Percentiles rank a stretch among this genome's conserved stretches.
phyloP scores from a whole-genome alignment of 35 echinoderm and acorn worm species.

The Eucidaris tribuloides region DNA sequence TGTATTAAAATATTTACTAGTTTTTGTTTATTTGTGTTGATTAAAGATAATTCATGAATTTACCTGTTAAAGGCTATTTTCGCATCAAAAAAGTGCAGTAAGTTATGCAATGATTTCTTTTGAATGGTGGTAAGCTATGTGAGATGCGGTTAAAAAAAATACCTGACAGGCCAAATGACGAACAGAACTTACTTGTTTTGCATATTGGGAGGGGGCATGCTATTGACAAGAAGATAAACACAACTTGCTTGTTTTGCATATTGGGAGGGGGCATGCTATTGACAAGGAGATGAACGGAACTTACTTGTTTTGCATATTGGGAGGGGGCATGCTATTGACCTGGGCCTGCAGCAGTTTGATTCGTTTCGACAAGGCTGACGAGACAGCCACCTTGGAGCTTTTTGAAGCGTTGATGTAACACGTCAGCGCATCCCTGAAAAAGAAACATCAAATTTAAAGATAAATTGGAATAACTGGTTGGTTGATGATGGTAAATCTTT shows the following conservation, averaged over 20 bases:
- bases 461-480: too few relatives aligned
- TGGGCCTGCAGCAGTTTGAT: constrained; percentile 97
- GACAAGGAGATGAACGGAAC: constrained; percentile 51
- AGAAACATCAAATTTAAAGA: constrained; percentile 2
- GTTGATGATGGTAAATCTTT: too few relatives aligned
- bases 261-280: constrained; percentile 67
- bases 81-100: too few relatives aligned
- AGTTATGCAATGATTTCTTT: too few relatives aligned
- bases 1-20: too few relatives aligned
- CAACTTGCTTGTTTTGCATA: constrained; percentile 96
- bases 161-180: too few relatives aligned
- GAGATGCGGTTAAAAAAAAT: too few relatives aligned
- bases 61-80: too few relatives aligned
- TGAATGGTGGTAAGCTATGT: too few relatives aligned
- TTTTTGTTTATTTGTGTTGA: too few relatives aligned
- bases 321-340: constrained; percentile 67
- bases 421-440: constrained; percentile 89
- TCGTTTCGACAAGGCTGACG: constrained; percentile 68
- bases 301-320: constrained; percentile 97
- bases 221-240: constrained; percentile 61
- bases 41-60: too few relatives aligned
- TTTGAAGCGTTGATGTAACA: constrained; percentile 99
- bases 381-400: constrained; percentile 71
- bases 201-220: constrained; percentile 57
- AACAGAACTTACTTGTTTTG: constrained; percentile 98